phyloP scores from a whole-genome alignment of 2,797 vertebrate species.

The Characodon lateralis region DNA sequence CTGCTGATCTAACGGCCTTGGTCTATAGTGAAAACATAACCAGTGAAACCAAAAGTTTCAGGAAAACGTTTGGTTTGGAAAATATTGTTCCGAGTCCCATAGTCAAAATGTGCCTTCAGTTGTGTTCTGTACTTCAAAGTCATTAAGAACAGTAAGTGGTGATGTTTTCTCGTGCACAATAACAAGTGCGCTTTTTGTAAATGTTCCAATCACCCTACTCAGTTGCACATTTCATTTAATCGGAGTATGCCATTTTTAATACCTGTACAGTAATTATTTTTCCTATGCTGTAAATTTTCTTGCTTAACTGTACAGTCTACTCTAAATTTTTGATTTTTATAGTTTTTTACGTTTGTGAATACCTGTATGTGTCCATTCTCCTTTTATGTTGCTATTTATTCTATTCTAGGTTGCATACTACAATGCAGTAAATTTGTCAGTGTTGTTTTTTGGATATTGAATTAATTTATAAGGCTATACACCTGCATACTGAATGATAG shows the following conservation, averaged over 20 bases:
- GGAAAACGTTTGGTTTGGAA: background rate
- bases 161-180: no score
- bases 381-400: no score
- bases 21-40: background rate
- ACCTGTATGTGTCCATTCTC: no score
- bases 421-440: conserved; percentile 1
- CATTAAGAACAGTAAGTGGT: conserved; percentile 10
- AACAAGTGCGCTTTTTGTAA: no score
- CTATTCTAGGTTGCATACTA: conserved; percentile 2
- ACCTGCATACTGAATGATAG: conserved; percentile 89
- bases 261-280: no score
- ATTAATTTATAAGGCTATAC: background rate
- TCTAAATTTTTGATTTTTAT: no score
- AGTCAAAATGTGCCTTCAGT: background rate
- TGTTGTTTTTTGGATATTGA: background rate
- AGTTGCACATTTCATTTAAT: no score
- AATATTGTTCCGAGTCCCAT: background rate
- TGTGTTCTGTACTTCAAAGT: conserved; percentile 10
- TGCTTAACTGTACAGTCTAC: no score
- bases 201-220: no score
- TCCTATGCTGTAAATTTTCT: no score
- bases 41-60: background rate
- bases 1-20: background rate
- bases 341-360: no score
- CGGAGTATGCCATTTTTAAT: no score